phyloP scores from a whole-genome alignment of 2,888 invertebrate genomes.

The Hydropsyche betteni region DNA sequence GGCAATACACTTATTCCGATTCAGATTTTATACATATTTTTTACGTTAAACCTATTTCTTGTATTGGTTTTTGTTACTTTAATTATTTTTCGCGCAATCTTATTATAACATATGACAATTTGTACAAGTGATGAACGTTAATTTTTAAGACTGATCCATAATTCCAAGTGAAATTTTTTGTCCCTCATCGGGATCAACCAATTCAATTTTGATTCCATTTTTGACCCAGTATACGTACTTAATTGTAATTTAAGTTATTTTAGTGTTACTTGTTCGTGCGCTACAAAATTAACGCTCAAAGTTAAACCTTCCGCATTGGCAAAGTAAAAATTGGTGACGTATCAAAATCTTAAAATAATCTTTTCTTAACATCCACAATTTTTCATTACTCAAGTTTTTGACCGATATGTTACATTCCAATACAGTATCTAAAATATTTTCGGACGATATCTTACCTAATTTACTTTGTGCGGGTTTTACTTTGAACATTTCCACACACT shows the following conservation, averaged over 20 bases:
- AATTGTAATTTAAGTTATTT: slow-evolving; percentile 39
- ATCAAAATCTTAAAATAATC: slow-evolving; percentile 8
- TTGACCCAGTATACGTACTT: slow-evolving; percentile 51
- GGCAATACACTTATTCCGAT: slow-evolving; percentile 6
- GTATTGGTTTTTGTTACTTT: neutral
- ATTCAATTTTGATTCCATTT: slow-evolving; percentile 33
- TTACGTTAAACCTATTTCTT: neutral
- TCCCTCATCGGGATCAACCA: slow-evolving; percentile 9
- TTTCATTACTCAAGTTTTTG: neutral
- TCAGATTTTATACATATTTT: slow-evolving; percentile 4
- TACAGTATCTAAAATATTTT: neutral
- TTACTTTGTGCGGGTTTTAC: slow-evolving; percentile 33
- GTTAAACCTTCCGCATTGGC: neutral
- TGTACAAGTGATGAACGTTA: slow-evolving; percentile 34
- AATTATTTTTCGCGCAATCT: neutral
- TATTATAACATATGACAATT: slow-evolving; percentile 21
- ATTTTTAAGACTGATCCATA: slow-evolving; percentile 48
- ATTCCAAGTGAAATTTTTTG: slow-evolving; percentile 42
- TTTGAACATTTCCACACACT: slow-evolving; percentile 27
- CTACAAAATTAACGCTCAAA: slow-evolving; percentile 33
- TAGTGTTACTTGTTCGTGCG: slow-evolving; percentile 12
- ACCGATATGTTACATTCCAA: slow-evolving; percentile 3
- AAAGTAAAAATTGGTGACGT: slow-evolving; percentile 26
- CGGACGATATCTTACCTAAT: slow-evolving; percentile 16
- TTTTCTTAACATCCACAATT: neutral